Evolutionary conservation across 2,113 vertebrate species (phyloP), one percentile per base, ranked within the genome.

Genomic region (Grammomys dolichurus): DNA sequence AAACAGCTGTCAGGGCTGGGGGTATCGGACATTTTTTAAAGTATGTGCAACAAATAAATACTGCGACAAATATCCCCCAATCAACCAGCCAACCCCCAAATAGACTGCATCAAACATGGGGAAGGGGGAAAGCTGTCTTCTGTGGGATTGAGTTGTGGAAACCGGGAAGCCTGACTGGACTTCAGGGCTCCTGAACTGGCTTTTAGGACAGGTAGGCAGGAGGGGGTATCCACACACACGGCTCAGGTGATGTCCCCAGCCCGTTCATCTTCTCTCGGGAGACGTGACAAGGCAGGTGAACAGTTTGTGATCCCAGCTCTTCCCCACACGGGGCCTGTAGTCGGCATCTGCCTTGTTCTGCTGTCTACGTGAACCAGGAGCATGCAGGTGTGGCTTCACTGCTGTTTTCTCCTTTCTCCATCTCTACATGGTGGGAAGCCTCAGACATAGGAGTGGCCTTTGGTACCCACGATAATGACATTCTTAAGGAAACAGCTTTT

Each of bases 401-500:
- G 60, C 56, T 1, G 40, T 69, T 4, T 40, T 11, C 0, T 4
- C 26, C 11, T 4, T 40, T 11, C 0, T 4, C 26, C 11, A 9
- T 13, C 5, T 90, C 63, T 1, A 5, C 26, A 72, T 28, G 12
- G 65, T 51, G 8, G 3, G 88, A 80, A 75, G 8, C 7, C 51
- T 65, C 40, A 54, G 69, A 31, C 73, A 9, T 13, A 58, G 1
- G 93, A 17, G 43, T 0, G 33, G 16, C 19, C 72, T 33, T 20
- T 20, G 54, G 90, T 91, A 77, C 72, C 48, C 14, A 8, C 43
- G 82, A 69, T 93, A 96, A 94, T 91, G 76, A 84, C 33, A 65
- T 48, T 87, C 95, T 87, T 84, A 91, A 87, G 95, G 95, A 95
- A 78, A 84, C 58, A 60, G 90, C 92, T 90, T 96, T 63, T 81